Percentiles rank a stretch among this genome's conserved stretches.
phyloP scores from a whole-genome alignment of 2,113 vertebrate species.

The Fregata magnificens region DNA sequence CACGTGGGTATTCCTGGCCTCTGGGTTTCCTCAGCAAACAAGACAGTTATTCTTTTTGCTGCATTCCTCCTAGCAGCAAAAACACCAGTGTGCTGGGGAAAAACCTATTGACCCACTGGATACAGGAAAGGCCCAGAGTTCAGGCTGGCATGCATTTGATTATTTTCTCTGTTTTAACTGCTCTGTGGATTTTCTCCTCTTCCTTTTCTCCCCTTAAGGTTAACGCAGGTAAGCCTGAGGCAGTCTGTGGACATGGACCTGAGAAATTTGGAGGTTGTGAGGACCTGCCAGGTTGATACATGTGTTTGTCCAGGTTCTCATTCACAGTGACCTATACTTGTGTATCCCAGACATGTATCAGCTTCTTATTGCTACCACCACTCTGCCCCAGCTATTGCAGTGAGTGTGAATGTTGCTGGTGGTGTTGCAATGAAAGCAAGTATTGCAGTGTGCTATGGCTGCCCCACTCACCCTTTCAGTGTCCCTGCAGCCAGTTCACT shows the following conservation, averaged over 20 bases:
- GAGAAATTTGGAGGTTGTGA: background rate
- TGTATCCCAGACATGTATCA: background rate
- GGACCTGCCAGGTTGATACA: background rate
- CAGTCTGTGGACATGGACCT: background rate
- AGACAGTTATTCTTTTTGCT: background rate
- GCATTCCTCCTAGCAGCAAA: background rate
- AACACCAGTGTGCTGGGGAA: background rate
- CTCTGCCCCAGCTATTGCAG: background rate
- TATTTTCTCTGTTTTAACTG: background rate
- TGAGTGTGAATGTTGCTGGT: background rate
- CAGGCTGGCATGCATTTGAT: background rate
- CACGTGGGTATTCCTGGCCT: background rate
- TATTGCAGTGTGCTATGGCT: background rate
- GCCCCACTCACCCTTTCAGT: background rate
- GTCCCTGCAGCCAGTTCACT: background rate
- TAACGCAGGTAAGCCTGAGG: background rate
- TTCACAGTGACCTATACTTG: background rate
- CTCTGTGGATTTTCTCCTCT: background rate
- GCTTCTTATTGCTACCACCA: background rate
- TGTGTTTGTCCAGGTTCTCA: background rate
- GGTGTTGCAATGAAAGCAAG: background rate
- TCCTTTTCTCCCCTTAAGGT: background rate
- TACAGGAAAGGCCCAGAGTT: background rate
- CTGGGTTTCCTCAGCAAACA: slow-evolving; percentile 22
- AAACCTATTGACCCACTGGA: background rate